These are phyloP conservation scores for Pteronotus mesoamericanus DNA, from an alignment of 2,797 vertebrate species.

Conservation along the genomic window DNA sequence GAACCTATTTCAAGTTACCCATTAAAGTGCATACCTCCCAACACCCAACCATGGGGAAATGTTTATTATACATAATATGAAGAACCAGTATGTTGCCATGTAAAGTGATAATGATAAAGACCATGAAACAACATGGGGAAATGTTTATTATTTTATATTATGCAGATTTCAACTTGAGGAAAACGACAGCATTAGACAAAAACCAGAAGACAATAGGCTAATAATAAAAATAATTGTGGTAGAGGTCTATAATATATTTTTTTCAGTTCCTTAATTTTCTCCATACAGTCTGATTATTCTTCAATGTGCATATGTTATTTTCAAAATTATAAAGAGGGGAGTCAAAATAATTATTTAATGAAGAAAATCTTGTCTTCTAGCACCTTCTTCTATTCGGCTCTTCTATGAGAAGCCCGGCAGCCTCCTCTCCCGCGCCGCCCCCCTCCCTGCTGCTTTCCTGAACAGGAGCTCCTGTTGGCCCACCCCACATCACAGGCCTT, in stretches of 20 bases:
- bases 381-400: neutral
- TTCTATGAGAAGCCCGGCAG: neutral
- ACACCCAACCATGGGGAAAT: neutral
- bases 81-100: neutral
- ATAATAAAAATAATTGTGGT: constrained; percentile 14
- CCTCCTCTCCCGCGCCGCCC: neutral
- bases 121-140: neutral
- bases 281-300: neutral
- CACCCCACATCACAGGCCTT: neutral
- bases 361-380: neutral
- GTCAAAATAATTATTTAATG: neutral
- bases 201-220: neutral
- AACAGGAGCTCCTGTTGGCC: neutral
- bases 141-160: neutral
- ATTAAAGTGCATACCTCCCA: neutral
- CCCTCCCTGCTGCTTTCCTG: neutral
- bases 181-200: neutral
- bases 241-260: neutral
- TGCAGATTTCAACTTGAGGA: neutral
- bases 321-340: neutral
- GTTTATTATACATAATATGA: neutral
- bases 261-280: constrained; percentile 10
- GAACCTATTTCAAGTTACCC: neutral
- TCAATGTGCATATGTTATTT: neutral
- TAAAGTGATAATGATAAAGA: neutral